These are phyloP conservation scores for Calliopum simillimum DNA, from an alignment of 2,888 invertebrate genomes.

Conservation along the genomic window DNA sequence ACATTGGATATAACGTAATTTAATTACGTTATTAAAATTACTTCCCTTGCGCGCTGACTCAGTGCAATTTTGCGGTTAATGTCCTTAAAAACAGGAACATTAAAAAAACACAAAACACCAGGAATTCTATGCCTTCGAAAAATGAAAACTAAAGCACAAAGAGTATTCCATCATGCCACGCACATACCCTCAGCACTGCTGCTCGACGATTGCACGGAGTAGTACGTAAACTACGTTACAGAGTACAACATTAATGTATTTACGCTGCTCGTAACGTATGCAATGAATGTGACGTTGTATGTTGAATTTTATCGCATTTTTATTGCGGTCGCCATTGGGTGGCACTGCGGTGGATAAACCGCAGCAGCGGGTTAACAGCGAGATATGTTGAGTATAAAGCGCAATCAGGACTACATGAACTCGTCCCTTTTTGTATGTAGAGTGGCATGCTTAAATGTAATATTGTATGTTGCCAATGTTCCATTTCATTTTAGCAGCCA, in stretches of 20 bases:
- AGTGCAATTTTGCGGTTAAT: conserved; percentile 17
- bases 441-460: conserved; percentile 10
- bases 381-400: conserved; percentile 8
- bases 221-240: no score
- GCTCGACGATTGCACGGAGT: no score
- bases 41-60: background rate
- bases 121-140: conserved; percentile 12
- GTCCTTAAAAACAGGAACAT: conserved; percentile 18
- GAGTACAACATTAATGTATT: no score
- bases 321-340: conserved; percentile 24
- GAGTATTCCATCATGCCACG: background rate
- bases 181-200: no score
- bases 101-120: background rate
- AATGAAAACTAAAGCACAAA: background rate
- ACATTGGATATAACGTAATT: no score
- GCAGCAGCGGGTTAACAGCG: background rate
- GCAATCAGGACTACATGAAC: conserved; percentile 12
- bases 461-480: background rate
- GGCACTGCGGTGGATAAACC: background rate
- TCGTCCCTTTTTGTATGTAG: background rate
- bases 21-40: no score
- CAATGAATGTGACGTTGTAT: conserved; percentile 22
- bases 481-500: background rate
- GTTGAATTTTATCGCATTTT: conserved; percentile 27
- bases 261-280: background rate